Evolutionary conservation across 2,113 vertebrate genomes (phyloP), one percentile per base, ranked within the genome.

Genomic region (Larimichthys crocea): DNA sequence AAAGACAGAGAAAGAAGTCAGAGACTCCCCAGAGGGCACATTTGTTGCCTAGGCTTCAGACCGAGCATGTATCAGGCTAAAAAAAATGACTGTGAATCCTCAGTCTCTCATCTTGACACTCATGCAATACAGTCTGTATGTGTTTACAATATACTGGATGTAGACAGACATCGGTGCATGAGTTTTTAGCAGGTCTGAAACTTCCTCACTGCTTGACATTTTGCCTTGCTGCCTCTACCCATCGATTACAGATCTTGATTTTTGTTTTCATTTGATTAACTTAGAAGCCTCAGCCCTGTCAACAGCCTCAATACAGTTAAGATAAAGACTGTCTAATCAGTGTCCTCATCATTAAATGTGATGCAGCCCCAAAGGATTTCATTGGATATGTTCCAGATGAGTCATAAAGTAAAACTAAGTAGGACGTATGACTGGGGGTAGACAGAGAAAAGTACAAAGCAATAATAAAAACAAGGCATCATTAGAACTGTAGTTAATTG

Each of bases 1-100:
- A 62, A 85, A 89, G 80, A 83, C 67, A 69, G 24, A 72, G 53
- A 76, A 59, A 67, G 68, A 79, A 77, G 80, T 64, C 31, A 50
- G 63, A 56, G 64, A 64, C 78, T 91, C 86, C 83, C 85, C 48
- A 56, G 79, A 86, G 63, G 60, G 75, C 68, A 49, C 70, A 82
- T 73, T 73, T 90, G 83, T 68, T 83, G 87, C 67, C 74, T 40
- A 2, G 40, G 67, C 65, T 84, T 86, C 77, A 86, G 85, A 79
- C 69, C 42, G 66, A 79, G 70, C 60, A 76, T 82, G 65, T 17
- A 85, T 88, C 79, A 82, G 48, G 67, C 78, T 74, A 70, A 88
- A 77, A 24, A 26, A 76, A 66, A 86, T 73, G 52, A 66, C 52
- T 63, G 72, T 16, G 31, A 66, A 66, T 10, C 15, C 46, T 87